Percentiles rank a stretch among this genome's conserved stretches.
Conservation (phyloP, 2,797 vertebrate species). For the Siniperca undulata region DNA sequence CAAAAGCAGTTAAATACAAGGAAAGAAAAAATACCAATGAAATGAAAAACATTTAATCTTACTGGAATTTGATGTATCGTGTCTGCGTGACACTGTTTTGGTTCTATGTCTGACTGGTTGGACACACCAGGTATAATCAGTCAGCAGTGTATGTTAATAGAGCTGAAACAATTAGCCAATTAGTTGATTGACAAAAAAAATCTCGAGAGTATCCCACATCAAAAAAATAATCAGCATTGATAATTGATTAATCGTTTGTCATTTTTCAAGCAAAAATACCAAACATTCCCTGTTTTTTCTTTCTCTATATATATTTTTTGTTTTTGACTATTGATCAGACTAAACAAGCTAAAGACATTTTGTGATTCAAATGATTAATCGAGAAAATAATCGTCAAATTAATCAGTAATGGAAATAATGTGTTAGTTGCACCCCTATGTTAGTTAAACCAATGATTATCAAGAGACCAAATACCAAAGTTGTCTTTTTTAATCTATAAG, state of each 20-base stretch:
- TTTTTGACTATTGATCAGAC: neutral
- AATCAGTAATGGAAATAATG: neutral
- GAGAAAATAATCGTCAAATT: neutral
- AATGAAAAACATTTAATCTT: neutral
- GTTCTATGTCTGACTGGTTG: neutral
- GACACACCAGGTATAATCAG: neutral
- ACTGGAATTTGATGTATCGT: neutral
- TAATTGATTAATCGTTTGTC: neutral
- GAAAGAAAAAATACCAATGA: neutral
- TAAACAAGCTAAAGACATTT: neutral
- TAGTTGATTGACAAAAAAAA: neutral
- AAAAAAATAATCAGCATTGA: neutral
- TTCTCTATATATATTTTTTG: neutral
- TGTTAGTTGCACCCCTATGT: neutral
- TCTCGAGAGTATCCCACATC: no score
- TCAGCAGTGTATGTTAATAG: neutral
- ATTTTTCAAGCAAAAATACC: neutral
- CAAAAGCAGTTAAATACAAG: slow-evolving; percentile 3
- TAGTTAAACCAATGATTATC: neutral
- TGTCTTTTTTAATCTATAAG: neutral
- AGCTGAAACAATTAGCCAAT: neutral
- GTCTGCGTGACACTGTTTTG: neutral
- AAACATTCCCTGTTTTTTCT: no score
- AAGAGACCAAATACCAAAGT: neutral
- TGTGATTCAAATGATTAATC: neutral